Evolutionary conservation across 2,113 vertebrate species (phyloP), one percentile per base, ranked within the genome.

Genomic region (Peucedramus taeniatus): DNA sequence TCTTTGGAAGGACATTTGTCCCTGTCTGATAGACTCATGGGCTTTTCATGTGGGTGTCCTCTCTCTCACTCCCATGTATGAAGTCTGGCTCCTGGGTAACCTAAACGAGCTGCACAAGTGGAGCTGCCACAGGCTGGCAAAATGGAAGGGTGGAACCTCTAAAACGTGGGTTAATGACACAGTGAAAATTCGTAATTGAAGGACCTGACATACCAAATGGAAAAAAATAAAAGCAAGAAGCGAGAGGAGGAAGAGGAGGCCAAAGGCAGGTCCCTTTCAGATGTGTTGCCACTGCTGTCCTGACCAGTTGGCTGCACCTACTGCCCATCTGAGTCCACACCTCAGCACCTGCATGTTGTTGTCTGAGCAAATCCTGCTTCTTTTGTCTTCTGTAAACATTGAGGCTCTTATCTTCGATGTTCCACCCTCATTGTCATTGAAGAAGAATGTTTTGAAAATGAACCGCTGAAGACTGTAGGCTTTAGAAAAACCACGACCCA

Each of bases 361-460:
- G 33, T 49, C 63, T 59, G 68, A 56, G 47, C 22, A 77, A 83
- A 90, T 88, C 75, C 51, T 72, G 40, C 12, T 66, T 37, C 21
- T 66, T 74, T 77, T 66, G 50, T 23, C 51, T 75, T 60, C 37
- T 60, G 6, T 24, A 83, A 89, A 49, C 60, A 64, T 4, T 21
- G 40, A 44, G 51, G 39, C 26, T 61, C 9, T 75, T 78, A 83
- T 83, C 90, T 81, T 71, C 15, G 10, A 31, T 59, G 65, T 78
- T 89, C 33, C 39, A 37, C 47, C 39, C 71, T 77, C 68, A 9
- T 47, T 47, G 80, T 89, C 90, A 83, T 14, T 71, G 90, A 78
- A 86, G 59, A 92, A 81, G 68, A 94, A 95, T 64, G 85, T 75
- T 93, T 64, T 92, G 82, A 86, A 94, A 88, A 95, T 20, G 71